A percentile compares a stretch with the other conserved stretches of the same genome.
phyloP scores from a whole-genome alignment of 2,888 invertebrate species.

The Ochropacha duplaris region DNA sequence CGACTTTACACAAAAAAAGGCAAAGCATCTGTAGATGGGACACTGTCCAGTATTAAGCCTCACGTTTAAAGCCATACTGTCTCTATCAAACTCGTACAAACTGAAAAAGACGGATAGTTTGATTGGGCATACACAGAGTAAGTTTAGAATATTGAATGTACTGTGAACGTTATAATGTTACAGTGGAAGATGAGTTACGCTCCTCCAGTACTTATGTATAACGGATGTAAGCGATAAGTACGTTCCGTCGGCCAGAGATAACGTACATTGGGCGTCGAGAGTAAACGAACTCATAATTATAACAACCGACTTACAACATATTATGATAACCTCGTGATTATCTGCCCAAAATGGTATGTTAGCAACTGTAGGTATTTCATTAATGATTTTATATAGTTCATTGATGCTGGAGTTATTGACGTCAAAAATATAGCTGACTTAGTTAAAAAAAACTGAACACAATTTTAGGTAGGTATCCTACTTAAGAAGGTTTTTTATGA shows the following conservation, averaged over 20 bases:
- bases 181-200: constrained; percentile 2
- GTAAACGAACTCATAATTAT: constrained; percentile 65
- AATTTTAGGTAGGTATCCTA: too few relatives aligned
- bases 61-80: neutral
- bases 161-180: neutral
- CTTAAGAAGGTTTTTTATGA: too few relatives aligned
- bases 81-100: neutral
- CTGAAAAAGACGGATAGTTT: neutral
- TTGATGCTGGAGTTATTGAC: neutral
- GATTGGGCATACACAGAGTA: neutral
- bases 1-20: neutral
- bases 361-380: constrained; percentile 19
- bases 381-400: neutral
- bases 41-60: neutral
- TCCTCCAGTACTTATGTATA: constrained; percentile 16
- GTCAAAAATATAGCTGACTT: too few relatives aligned
- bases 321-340: constrained; percentile 61
- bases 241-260: constrained; percentile 71
- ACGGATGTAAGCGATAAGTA: constrained; percentile 69
- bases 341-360: constrained; percentile 42
- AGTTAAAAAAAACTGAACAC: too few relatives aligned
- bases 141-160: neutral
- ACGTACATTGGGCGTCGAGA: constrained; percentile 62
- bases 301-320: constrained; percentile 14
- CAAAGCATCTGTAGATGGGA: too few relatives aligned